Conservation (phyloP, 2,113 vertebrate species). For the Cinclus cinclus region DNA sequence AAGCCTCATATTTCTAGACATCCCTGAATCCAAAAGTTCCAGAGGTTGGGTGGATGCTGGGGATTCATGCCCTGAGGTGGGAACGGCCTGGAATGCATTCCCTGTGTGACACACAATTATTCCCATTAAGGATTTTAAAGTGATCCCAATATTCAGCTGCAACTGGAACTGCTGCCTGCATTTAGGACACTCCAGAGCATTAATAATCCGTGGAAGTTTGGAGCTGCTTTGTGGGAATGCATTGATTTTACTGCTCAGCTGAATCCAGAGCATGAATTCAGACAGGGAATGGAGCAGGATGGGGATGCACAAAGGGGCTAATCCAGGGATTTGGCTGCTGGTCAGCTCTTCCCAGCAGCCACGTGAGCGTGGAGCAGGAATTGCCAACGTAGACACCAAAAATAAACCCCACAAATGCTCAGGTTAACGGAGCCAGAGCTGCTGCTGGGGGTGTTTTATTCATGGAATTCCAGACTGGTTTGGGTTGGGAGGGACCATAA, state of each 20-base stretch:
- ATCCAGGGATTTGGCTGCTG: neutral
- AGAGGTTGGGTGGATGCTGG: neutral
- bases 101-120: conserved; percentile 10
- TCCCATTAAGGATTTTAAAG: conserved; percentile 13
- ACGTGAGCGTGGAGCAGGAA: neutral
- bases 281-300: neutral
- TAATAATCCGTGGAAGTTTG: neutral
- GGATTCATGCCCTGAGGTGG: neutral
- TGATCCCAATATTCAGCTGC: neutral
- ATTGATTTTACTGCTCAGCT: neutral
- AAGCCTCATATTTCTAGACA: accelerated
- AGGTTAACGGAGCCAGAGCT: neutral
- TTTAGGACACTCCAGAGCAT: neutral
- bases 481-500: neutral
- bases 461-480: neutral
- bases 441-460: neutral
- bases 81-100: accelerated
- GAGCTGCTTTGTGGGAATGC: neutral
- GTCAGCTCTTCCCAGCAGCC: neutral
- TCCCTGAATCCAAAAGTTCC: neutral
- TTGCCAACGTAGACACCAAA: neutral
- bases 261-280: neutral
- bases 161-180: neutral
- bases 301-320: neutral
- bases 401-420: neutral